Evolutionary conservation across 2,888 invertebrate species (phyloP).

Genomic region (Furcula furcula): DNA sequence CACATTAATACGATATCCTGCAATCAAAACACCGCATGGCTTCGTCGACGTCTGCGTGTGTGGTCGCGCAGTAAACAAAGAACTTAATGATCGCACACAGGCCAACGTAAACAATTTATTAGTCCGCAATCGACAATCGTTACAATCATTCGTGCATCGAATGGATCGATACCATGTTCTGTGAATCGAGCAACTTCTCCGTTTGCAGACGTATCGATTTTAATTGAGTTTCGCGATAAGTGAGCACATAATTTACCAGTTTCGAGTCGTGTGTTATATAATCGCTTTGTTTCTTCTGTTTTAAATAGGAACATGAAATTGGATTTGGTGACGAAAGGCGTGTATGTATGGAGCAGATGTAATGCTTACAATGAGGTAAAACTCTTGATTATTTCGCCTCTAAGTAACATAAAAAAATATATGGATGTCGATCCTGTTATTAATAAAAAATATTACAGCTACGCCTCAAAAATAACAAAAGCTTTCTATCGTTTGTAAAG

Average conservation of each 20-base stretch:
- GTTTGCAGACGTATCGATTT: conserved; percentile 51
- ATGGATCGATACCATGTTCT: conserved; percentile 54
- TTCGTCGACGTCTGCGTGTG: conserved; percentile 71
- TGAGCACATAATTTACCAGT: conserved; percentile 28
- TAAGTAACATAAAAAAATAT: no score
- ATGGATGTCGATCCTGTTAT: no score
- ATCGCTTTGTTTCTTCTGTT: conserved; percentile 4
- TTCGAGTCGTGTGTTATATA: conserved; percentile 11
- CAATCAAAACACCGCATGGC: conserved; percentile 70
- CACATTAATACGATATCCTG: conserved; percentile 73
- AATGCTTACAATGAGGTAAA: no score
- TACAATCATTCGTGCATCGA: conserved; percentile 65
- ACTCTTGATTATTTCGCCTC: no score
- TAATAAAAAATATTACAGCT: no score
- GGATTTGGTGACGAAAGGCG: no score
- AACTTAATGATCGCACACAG: conserved; percentile 68
- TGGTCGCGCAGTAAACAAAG: conserved; percentile 75
- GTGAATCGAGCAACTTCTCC: conserved; percentile 49
- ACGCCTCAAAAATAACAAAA: no score
- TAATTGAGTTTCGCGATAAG: conserved; percentile 39
- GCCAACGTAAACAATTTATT: conserved; percentile 72
- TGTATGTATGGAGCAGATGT: no score
- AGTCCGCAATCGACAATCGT: conserved; percentile 68
- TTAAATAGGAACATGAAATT: not conserved
- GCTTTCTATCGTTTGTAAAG: no score